Conservation (phyloP, 2,888 invertebrate genomes). For the Ochropacha duplaris region DNA sequence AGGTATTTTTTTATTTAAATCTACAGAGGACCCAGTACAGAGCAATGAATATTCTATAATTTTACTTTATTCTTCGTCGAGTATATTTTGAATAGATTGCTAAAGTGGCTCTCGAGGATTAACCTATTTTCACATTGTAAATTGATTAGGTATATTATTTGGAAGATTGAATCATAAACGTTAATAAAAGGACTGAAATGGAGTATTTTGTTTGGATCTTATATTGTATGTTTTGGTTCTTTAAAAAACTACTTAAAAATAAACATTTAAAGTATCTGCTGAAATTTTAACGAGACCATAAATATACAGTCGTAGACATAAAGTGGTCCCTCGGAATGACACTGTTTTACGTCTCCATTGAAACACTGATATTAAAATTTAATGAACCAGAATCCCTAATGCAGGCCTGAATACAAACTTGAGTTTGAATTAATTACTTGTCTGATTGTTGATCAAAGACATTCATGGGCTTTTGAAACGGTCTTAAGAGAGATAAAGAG, state of each 20-base stretch:
- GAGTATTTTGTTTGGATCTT: not conserved
- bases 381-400: conserved; percentile 19
- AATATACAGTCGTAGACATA: conserved; percentile 21
- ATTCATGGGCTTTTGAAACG: conserved; percentile 22
- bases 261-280: not conserved
- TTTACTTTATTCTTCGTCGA: no score
- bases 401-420: conserved; percentile 20
- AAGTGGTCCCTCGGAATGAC: conserved; percentile 12
- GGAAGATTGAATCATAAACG: not conserved
- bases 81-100: no score
- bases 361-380: conserved; percentile 21
- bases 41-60: no score
- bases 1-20: no score
- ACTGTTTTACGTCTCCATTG: conserved; percentile 20
- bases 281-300: conserved; percentile 20
- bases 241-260: not conserved
- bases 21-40: no score
- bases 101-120: no score
- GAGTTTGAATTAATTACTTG: conserved; percentile 22
- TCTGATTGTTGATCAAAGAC: conserved; percentile 14
- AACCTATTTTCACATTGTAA: no score
- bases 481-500: conserved; percentile 7
- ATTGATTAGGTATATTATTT: no score
- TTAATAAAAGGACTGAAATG: not conserved
- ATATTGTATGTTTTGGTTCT: not conserved